phyloP scores from a whole-genome alignment of 1,140 invertebrate genomes.

The Eumeta japonica region DNA sequence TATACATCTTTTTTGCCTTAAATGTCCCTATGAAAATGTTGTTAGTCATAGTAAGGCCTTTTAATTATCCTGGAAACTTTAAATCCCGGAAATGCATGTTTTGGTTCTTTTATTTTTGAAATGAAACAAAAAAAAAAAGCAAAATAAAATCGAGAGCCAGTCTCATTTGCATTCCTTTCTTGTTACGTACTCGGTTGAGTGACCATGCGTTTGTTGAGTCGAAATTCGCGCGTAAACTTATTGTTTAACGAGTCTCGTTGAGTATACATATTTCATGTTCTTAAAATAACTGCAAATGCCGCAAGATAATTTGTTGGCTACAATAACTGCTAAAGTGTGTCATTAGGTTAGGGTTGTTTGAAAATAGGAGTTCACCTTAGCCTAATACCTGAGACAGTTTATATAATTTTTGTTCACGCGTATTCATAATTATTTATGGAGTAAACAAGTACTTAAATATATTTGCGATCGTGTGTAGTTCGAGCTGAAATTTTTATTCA shows the following conservation, averaged over 20 bases:
- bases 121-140: conserved; percentile 40
- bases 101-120: conserved; percentile 27
- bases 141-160: conserved; percentile 36
- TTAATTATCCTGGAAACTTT: conserved; percentile 4
- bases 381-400: conserved; percentile 42
- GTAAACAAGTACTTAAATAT: too few relatives aligned
- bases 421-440: too few relatives aligned
- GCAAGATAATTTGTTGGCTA: too few relatives aligned
- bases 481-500: too few relatives aligned
- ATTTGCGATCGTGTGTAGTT: too few relatives aligned
- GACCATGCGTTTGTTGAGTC: conserved; percentile 19
- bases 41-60: conserved; percentile 8
- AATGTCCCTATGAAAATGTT: conserved; percentile 20
- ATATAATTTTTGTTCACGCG: too few relatives aligned
- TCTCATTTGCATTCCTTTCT: conserved; percentile 46
- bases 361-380: conserved; percentile 43
- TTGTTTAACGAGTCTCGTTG: too few relatives aligned
- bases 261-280: conserved; percentile 25
- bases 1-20: conserved; percentile 40
- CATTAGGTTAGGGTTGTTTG: conserved; percentile 51
- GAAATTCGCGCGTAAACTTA: conserved; percentile 31
- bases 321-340: too few relatives aligned
- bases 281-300: conserved; percentile 51
- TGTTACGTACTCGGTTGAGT: conserved; percentile 34
- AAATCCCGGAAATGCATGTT: conserved; percentile 38